Evolutionary conservation across 2,797 vertebrate genomes (phyloP).

Genomic region (Hemibagrus guttatus): DNA sequence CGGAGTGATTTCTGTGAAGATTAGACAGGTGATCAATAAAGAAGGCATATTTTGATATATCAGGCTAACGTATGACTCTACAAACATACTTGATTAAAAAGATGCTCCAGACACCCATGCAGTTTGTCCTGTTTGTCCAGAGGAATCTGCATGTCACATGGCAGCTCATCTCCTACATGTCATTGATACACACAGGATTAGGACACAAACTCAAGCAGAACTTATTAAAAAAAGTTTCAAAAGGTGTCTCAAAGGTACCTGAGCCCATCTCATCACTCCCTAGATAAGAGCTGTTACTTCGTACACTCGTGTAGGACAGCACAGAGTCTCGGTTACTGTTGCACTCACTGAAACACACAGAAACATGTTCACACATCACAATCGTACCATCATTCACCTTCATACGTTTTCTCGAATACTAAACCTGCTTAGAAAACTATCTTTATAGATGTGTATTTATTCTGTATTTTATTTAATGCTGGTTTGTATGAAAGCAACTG

Average conservation of each 20-base stretch:
- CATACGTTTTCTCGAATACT: neutral
- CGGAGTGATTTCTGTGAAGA: conserved; percentile 9
- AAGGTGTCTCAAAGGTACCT: conserved; percentile 74
- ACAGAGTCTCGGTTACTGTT: conserved; percentile 98
- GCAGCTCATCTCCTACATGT: conserved; percentile 90
- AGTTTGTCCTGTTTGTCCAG: conserved; percentile 98
- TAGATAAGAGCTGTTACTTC: conserved; percentile 96
- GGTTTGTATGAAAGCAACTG: neutral
- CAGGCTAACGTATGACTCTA: neutral
- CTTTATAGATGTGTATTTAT: neutral
- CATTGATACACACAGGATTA: conserved; percentile 8
- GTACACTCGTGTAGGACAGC: conserved; percentile 93
- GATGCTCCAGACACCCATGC: conserved; percentile 96
- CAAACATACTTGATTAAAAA: conserved; percentile 91
- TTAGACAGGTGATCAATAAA: neutral
- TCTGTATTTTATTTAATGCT: neutral
- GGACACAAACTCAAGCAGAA: neutral
- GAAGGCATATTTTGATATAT: neutral
- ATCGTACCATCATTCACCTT: neutral
- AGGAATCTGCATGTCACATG: conserved; percentile 95
- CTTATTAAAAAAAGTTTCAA: neutral
- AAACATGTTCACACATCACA: neutral
- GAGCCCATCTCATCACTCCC: conserved; percentile 99
- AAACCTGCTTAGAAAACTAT: neutral
- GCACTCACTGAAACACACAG: conserved; percentile 82